A percentile compares a stretch with the other conserved stretches of the same genome.
These are phyloP conservation scores for Hippocampus barbouri DNA, from an alignment of 2,113 vertebrate species.

Conservation along the genomic window DNA sequence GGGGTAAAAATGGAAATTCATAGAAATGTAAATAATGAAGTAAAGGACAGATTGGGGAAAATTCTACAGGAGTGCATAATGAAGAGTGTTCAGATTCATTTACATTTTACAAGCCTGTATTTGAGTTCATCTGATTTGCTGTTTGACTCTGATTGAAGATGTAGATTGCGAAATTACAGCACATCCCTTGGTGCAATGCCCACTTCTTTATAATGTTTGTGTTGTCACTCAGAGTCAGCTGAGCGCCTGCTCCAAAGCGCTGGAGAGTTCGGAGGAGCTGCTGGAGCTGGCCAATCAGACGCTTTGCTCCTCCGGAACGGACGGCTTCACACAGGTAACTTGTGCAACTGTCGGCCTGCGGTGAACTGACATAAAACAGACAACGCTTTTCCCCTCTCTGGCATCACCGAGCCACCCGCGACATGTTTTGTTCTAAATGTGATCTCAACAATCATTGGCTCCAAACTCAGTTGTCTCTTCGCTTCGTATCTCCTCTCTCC, in stretches of 20 bases:
- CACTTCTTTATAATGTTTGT: too few species aligned
- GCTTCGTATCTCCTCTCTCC: slow-evolving; percentile 56
- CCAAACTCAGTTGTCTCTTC: slow-evolving; percentile 64
- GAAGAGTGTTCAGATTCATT: too few species aligned
- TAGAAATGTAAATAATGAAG: too few species aligned
- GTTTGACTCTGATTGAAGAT: too few species aligned
- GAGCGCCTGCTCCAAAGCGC: slow-evolving; percentile 83
- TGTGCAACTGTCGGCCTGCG: neutral
- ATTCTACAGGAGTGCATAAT: too few species aligned
- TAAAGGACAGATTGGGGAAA: too few species aligned
- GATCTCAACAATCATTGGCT: slow-evolving; percentile 46
- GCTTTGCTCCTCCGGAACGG: slow-evolving; percentile 76
- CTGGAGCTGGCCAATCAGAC: slow-evolving; percentile 91
- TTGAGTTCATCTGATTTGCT: too few species aligned
- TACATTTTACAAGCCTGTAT: too few species aligned
- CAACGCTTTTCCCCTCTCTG: slow-evolving; percentile 11
- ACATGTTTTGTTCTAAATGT: slow-evolving; percentile 39
- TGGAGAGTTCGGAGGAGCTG: slow-evolving; percentile 94
- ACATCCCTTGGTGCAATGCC: too few species aligned
- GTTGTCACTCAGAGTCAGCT: slow-evolving; percentile 80
- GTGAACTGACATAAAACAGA: neutral
- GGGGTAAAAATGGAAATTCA: too few species aligned
- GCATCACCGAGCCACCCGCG: slow-evolving; percentile 35
- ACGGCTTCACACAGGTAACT: slow-evolving; percentile 82
- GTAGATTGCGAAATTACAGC: too few species aligned